phyloP scores from a whole-genome alignment of 1,140 invertebrate genomes.

The Formica selysi region DNA sequence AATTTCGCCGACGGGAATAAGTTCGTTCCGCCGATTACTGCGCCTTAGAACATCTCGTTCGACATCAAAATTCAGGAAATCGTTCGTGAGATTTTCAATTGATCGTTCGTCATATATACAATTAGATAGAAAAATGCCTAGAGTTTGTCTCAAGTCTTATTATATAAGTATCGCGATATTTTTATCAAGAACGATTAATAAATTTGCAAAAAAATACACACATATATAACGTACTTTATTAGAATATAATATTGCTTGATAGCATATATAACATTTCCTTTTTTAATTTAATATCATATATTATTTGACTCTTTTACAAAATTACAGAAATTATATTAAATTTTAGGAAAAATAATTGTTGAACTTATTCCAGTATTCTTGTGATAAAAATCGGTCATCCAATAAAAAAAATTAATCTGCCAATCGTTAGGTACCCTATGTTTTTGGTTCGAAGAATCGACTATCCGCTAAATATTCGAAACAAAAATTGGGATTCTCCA shows the following conservation, averaged over 20 bases:
- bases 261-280: neutral
- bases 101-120: neutral
- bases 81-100: constrained; percentile 35
- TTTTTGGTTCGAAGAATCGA: neutral
- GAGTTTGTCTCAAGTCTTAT: neutral
- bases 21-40: constrained; percentile 54
- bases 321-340: neutral
- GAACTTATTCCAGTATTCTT: neutral
- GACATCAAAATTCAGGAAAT: constrained; percentile 66
- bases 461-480: constrained; percentile 22
- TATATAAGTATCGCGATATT: neutral
- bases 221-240: neutral
- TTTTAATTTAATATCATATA: neutral
- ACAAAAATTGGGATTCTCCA: constrained; percentile 26
- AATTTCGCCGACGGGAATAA: constrained; percentile 64
- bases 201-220: neutral
- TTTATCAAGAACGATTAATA: neutral
- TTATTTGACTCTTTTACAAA: neutral
- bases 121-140: neutral
- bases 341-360: neutral
- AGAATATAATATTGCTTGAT: neutral
- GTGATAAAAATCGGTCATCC: neutral
- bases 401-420: constrained; percentile 29
- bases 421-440: neutral
- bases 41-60: constrained; percentile 28